Percentiles rank a stretch among this genome's conserved stretches.
phyloP scores from a whole-genome alignment of 2,888 invertebrate species.

The Agrotis clavis region DNA sequence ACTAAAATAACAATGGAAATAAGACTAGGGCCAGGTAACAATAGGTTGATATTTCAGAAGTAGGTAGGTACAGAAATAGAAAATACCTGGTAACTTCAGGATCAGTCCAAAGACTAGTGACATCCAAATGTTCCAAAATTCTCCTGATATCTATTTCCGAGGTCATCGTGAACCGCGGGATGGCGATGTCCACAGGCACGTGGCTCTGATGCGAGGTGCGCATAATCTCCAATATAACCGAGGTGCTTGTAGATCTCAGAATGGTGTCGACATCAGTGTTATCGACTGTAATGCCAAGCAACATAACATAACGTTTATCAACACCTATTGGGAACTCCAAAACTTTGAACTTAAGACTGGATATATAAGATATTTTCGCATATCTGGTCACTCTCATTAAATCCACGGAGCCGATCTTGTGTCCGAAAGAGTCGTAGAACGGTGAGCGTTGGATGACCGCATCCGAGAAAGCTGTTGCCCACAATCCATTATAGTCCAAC shows the following conservation, averaged over 20 bases:
- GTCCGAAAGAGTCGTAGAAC: constrained; percentile 19
- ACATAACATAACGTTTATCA: constrained; percentile 38
- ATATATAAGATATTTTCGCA: constrained; percentile 11
- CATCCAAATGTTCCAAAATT: constrained; percentile 31
- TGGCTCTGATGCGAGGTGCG: constrained; percentile 13
- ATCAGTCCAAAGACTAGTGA: constrained; percentile 30
- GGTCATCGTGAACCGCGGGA: constrained; percentile 41
- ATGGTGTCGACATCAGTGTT: neutral
- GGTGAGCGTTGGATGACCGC: constrained; percentile 23
- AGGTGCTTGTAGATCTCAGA: neutral
- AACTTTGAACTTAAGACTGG: constrained; percentile 29
- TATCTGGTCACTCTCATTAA: constrained; percentile 35
- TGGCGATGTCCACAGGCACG: constrained; percentile 46
- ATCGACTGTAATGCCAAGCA: constrained; percentile 27
- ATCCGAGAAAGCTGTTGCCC: constrained; percentile 34
- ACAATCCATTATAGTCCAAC: constrained; percentile 49
- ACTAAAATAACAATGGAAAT: neutral
- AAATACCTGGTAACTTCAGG: constrained; percentile 39
- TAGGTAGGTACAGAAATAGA: neutral
- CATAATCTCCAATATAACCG: constrained; percentile 27
- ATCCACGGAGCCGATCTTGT: constrained; percentile 33
- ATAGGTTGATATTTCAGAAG: neutral
- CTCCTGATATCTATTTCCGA: constrained; percentile 33
- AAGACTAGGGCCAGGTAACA: too few species aligned
- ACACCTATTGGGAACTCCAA: constrained; percentile 38